A percentile compares a stretch with the other conserved stretches of the same genome.
These are phyloP conservation scores for Limnephilus lunatus DNA, from an alignment of 2,888 invertebrate species.

Conservation along the genomic window DNA sequence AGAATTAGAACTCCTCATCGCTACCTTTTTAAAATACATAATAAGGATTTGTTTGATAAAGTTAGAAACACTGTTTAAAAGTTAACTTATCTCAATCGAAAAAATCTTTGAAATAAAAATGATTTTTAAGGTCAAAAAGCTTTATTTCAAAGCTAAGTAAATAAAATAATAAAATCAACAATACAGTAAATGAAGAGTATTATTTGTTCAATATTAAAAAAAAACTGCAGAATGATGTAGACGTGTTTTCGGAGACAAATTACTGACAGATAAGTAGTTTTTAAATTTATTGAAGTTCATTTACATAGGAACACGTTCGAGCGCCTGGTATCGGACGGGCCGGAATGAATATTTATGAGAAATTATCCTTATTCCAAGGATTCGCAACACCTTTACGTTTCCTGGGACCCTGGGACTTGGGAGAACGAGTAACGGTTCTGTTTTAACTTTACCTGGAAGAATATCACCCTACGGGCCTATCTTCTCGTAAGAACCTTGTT, in stretches of 20 bases:
- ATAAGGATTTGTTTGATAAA: not conserved
- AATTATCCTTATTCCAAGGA: slow-evolving; percentile 2
- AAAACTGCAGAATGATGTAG: not conserved
- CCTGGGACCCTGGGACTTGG: not conserved
- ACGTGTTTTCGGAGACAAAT: not conserved
- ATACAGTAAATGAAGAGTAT: not conserved
- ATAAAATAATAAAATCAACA: not conserved
- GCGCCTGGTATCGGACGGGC: not conserved
- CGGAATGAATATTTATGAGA: not conserved
- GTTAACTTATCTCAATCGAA: too few species aligned
- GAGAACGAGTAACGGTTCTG: not conserved
- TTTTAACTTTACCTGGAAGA: not conserved
- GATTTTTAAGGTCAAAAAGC: too few species aligned
- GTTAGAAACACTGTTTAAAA: not conserved
- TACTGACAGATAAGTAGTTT: not conserved
- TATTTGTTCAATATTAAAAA: not conserved
- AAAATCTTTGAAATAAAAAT: too few species aligned
- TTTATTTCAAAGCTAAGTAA: not conserved
- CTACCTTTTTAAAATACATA: not conserved
- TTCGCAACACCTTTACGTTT: not conserved
- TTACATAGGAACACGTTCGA: not conserved
- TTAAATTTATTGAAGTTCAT: not conserved
- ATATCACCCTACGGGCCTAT: not conserved
- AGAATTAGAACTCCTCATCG: not conserved
- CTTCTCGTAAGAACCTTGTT: not conserved